Conservation (phyloP, 2,888 invertebrate genomes). For the Drosophila histrio region DNA sequence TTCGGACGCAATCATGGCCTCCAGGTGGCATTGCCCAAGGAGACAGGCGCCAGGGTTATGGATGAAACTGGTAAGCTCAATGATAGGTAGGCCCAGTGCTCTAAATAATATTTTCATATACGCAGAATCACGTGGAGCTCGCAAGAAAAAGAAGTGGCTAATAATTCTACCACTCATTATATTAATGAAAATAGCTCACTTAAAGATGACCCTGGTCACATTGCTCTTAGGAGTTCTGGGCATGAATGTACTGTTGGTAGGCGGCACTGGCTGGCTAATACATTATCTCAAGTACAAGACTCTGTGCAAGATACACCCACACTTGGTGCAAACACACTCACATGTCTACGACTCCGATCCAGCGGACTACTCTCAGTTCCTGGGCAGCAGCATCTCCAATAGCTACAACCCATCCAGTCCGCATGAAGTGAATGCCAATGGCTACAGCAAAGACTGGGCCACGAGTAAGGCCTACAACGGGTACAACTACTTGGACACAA, state of each 20-base stretch:
- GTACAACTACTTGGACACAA: conserved; percentile 80
- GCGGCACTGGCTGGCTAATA: conserved; percentile 82
- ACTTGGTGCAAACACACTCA: conserved; percentile 82
- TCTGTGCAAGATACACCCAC: conserved; percentile 83
- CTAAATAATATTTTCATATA: neutral
- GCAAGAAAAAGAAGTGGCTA: conserved; percentile 80
- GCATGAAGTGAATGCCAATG: conserved; percentile 73
- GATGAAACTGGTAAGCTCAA: conserved; percentile 70
- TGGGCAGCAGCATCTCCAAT: conserved; percentile 79
- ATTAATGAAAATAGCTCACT: conserved; percentile 82
- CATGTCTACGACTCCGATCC: conserved; percentile 83
- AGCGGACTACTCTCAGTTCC: conserved; percentile 81
- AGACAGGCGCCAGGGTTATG: conserved; percentile 74
- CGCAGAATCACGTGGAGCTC: conserved; percentile 71
- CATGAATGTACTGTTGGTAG: conserved; percentile 80
- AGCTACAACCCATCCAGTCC: conserved; percentile 70
- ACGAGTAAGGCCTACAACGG: conserved; percentile 81
- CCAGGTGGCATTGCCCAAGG: conserved; percentile 76
- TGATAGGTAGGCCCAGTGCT: neutral
- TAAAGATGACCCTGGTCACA: conserved; percentile 81
- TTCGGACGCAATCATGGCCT: conserved; percentile 82
- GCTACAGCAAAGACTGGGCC: conserved; percentile 81
- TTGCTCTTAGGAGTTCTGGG: conserved; percentile 80
- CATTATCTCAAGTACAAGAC: conserved; percentile 83
- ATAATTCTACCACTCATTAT: conserved; percentile 82